Base-by-base conservation (phyloP, 2,888 invertebrate genomes). In the Alloscopus bannaensis region DNA sequence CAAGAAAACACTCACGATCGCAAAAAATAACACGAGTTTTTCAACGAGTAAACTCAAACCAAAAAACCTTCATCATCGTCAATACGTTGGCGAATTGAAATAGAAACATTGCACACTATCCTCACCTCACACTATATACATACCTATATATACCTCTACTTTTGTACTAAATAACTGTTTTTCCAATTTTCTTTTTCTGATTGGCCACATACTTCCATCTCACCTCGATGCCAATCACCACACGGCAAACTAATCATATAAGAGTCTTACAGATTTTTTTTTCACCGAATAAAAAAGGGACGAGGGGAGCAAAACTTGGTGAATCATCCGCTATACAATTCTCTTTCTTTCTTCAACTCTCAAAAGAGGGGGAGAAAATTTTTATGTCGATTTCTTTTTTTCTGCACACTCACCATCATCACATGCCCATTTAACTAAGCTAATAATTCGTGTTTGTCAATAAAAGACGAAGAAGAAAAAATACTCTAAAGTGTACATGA, bases 151-250 rank as follows among this genome's bases (percentile, higher is more conserved):
- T 28, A 62, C 22, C 28, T 52, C 16, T 22, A 31, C 65, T 22
- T 66, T 66, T 66, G 36, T 66, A 24, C 52, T 31, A 50, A 66
- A 66, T 69, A 69, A 69, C 69, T 57, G 69, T 69, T 69, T 57
- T 57, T 28, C 20, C 69, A 66, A 66, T 66, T 69, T 55, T 57
- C 55, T 18, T 57, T 57, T 69, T 50, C 24, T 42, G 42, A 57
- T 42, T 57, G 57, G 52, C 52, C 36, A 57, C 18, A 42, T n/a
- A 31, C 28, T 57, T 69, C 31, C 42, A 50, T 42, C 45, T 57
- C 24, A 28, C 31, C 26, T 57, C 70, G 18, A 47, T 60, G 45
- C 60, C 47, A 70, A 47, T 59, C 69, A 45, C 45, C 57, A 31
- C 47, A 60, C 18, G 24, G 62, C 11, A 40, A 40, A 20, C 22